Evolutionary conservation across 2,888 invertebrate genomes (phyloP), one percentile per base, ranked within the genome.

Genomic region (Meteorus cinctellus): DNA sequence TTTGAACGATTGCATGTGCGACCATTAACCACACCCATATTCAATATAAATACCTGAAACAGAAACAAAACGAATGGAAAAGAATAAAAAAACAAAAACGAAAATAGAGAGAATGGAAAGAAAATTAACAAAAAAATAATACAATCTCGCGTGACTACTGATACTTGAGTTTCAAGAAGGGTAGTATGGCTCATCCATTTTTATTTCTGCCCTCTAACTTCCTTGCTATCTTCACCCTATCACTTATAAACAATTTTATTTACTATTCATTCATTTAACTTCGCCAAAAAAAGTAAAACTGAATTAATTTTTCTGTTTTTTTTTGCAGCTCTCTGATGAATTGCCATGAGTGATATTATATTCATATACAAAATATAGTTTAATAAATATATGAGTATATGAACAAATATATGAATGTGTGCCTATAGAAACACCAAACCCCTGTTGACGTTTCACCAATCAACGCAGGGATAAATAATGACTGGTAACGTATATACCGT

Each of bases 401-500:
- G 48, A 29, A 19, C 48, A 68, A 19, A 19, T 45, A 34, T 29
- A 55, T 55, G 12, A 34, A 59, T 59, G 19, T 70, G 24, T 29
- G 34, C 59, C 34, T 29, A 48, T 10, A 51, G 24, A 59, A 24
- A 59, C 36, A 59, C 36, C 19, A 70, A 51, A 51, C 48, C 51
- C 59, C 55, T 70, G 59, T 67, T 74, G 76, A 74, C 76, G 74
- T 67, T 76, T 81, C 79, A 78, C 82, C 82, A 82, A 84, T 84
- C 83, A 82, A 81, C 81, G 77, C 76, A 71, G 62, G 77, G 81
- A 82, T 82, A 83, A 84, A 81, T 84, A 84, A 83, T 80, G 75
- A 80, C 79, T 77, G 55, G 19, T 48, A 60, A n/a, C 77, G 77
- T 76, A 79, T 60, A 51, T 36, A 66, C 71, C 71, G 76, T 76